Evolutionary conservation across 2,888 invertebrate genomes (phyloP).

Genomic region (Dasysyrphus tricinctus): DNA sequence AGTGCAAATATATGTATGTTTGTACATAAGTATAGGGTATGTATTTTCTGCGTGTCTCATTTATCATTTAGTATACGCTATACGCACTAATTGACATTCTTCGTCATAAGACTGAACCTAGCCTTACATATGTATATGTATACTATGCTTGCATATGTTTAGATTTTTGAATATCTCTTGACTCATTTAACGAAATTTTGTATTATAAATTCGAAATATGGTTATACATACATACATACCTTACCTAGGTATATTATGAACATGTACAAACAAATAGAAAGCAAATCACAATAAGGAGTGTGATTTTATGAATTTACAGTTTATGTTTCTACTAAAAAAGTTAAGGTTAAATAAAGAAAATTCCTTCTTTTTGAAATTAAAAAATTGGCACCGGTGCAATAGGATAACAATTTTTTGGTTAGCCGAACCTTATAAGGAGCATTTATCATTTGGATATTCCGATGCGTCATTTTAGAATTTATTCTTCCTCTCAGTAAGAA

Average conservation of each 20-base stretch:
- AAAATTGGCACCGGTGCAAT: not conserved
- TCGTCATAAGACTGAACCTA: not conserved
- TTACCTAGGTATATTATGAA: too few relatives aligned
- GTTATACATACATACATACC: too few relatives aligned
- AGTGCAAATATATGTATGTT: not conserved
- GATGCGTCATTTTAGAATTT: not conserved
- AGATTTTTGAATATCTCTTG: not conserved
- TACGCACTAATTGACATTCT: conserved; percentile 7
- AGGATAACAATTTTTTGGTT: not conserved
- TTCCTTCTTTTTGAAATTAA: too few relatives aligned
- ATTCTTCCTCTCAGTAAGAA: not conserved
- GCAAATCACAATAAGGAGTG: too few relatives aligned
- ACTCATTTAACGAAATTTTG: too few relatives aligned
- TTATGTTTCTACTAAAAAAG: too few relatives aligned
- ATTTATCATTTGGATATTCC: not conserved
- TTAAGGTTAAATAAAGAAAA: too few relatives aligned
- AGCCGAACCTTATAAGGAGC: not conserved
- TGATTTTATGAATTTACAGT: too few relatives aligned
- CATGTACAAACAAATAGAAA: too few relatives aligned
- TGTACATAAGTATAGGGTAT: not conserved
- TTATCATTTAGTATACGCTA: not conserved
- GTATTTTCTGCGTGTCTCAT: not conserved
- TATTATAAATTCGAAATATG: too few relatives aligned
- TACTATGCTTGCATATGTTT: not conserved
- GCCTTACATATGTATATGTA: too few relatives aligned